Conservation (phyloP, 2,797 vertebrate species). For the Diceros bicornis region DNA sequence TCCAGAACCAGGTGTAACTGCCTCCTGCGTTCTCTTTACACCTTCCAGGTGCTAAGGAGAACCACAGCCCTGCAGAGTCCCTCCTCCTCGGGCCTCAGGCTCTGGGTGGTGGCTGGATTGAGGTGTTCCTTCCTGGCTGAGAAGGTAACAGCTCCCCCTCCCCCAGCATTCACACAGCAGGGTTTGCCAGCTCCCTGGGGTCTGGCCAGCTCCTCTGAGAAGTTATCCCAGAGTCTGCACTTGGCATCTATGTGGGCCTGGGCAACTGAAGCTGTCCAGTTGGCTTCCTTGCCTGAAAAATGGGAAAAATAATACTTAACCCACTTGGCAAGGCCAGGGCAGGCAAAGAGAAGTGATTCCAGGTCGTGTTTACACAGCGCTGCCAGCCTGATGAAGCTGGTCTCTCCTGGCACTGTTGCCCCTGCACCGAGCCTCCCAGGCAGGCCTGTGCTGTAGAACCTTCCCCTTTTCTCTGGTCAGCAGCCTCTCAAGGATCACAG, state of each 20-base stretch:
- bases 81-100: background rate
- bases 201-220: background rate
- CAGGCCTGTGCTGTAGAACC: background rate
- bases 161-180: background rate
- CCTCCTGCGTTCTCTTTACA: background rate
- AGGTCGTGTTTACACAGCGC: background rate
- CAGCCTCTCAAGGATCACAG: background rate
- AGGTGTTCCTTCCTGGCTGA: background rate
- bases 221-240: background rate
- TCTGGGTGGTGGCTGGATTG: too few relatives aligned
- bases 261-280: background rate
- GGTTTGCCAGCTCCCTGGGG: too few relatives aligned
- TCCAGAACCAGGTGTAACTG: background rate
- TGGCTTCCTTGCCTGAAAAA: background rate
- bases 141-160: background rate
- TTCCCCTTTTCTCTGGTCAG: background rate
- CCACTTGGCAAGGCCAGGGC: background rate
- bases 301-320: background rate
- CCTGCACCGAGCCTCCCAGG: background rate
- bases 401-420: accelerated
- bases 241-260: background rate
- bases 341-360: background rate
- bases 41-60: background rate
- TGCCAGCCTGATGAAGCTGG: background rate
- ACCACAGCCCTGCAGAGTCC: too few relatives aligned